Evolutionary conservation across 1,140 invertebrate genomes (phyloP), one percentile per base, ranked within the genome.

Genomic region (Atopsyche davidsoni): DNA sequence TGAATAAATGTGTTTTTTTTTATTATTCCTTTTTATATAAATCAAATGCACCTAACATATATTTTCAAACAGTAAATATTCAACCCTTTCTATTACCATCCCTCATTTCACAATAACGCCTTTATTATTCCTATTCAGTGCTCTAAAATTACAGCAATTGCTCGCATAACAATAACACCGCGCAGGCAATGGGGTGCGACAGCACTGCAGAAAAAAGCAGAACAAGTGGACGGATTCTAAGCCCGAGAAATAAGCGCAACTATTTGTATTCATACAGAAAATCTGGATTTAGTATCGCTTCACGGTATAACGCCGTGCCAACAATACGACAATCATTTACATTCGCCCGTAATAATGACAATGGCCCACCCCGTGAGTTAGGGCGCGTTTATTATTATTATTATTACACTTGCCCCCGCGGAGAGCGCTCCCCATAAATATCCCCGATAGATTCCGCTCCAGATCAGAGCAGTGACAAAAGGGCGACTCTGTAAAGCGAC

Each of bases 271-370:
- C 10, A 13, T n/a, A n/a, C n/a, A n/a, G n/a, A n/a, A n/a, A n/a
- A n/a, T n/a, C 17, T 23, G 38, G 11, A 36, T 13, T 51, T 39
- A 41, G 55, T 57, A 21, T 24, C 55, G 46, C 55, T 50, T 53
- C 55, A 40, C 55, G 55, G 21, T 19, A 19, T 51, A 43, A 51
- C 53, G 48, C 53, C 13, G 4, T n/a, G 22, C 13, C 36, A 10
- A 53, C 55, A 53, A 57, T 57, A 53, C 55, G 46, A 53, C 55
- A 50, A 57, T 57, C 55, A 53, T 57, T 51, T 32, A 22, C 28
- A 46, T 57, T 35, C 50, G 34, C 49, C 32, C 22, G 51, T 43
- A 41, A 40, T 21, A 23, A 28, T 16, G 53, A 28, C 17, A 25
- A 44, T 35, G 19, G 7, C 3, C 10, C 18, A 11, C 14, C 4